Evolutionary conservation across 2,113 vertebrate genomes (phyloP).

Genomic region (Phaetusa simplex): DNA sequence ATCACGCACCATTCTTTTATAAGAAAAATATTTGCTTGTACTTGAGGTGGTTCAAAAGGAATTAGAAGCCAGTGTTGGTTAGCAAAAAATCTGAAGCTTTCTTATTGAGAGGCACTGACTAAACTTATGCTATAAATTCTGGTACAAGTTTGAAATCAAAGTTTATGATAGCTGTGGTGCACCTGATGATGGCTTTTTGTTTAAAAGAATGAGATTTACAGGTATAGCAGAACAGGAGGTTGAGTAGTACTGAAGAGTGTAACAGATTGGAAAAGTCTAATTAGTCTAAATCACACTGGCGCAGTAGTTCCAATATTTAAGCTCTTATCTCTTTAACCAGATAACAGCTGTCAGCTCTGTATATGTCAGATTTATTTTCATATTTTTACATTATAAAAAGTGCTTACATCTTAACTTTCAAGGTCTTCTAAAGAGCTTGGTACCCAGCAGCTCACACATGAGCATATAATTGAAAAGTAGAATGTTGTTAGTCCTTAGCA

Average conservation of each 20-base stretch:
- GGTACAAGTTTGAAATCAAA: background rate
- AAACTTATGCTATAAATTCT: background rate
- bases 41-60: background rate
- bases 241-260: background rate
- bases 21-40: constrained; percentile 19
- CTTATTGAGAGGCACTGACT: background rate
- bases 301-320: background rate
- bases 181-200: background rate
- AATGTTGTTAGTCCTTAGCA: background rate
- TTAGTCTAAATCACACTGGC: background rate
- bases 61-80: background rate
- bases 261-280: background rate
- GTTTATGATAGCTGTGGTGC: background rate
- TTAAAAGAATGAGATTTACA: background rate
- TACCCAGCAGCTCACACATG: background rate
- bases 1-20: background rate
- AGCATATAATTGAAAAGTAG: background rate
- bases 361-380: background rate
- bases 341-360: background rate
- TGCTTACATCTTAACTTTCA: background rate
- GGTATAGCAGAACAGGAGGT: background rate
- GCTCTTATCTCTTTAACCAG: background rate
- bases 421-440: background rate
- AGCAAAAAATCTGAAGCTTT: background rate
- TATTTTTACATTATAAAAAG: background rate